Evolutionary conservation across 2,888 invertebrate genomes (phyloP), one percentile per base, ranked within the genome.

Genomic region (Sphecodes monilicornis): DNA sequence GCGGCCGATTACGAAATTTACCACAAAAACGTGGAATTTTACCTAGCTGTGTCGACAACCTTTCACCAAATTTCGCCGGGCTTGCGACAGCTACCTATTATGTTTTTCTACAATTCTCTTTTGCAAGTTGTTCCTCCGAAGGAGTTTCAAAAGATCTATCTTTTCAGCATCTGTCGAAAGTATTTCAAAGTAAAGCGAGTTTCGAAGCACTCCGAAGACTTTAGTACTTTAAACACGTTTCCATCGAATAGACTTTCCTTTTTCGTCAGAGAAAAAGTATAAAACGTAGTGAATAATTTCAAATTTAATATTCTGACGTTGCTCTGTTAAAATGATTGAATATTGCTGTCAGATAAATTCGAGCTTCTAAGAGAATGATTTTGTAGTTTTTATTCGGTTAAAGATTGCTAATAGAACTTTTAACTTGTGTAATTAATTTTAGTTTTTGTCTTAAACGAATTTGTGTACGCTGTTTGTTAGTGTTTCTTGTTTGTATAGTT

Each of bases 1-100:
- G 43, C 18, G 32, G 39, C 66, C 18, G 66, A 46, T 76, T 76
- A 76, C 60, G 75, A 76, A 76, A 66, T 46, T 66, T n/a, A 8
- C 60, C 32, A 36, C 41, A 50, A 18, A 36, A 16, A 66, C 66
- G 22, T 50, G 46, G 46, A 66, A 76, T 26, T 46, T 76, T 76
- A 66, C 75, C 46, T 70, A 29, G 18, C 29, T 11, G 6, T 3
- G n/a, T 26, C 16, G 69, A 43, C 57, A 43, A 43, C 66, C 32
- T 32, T 66, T 46, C 43, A 29, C 70, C 46, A 18, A 70, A 64
- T 32, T 64, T 64, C 57, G 32, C 29, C 29, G 64, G 57, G n/a
- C 57, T 57, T 57, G 57, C 57, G 57, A 57, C 57, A 57, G 26
- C 57, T 1, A 5, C 13, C 26, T 29, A 57, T 57, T 57, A 57